These are phyloP conservation scores for Bagarius yarrelli DNA, from an alignment of 2,113 vertebrate genomes.

Conservation along the genomic window DNA sequence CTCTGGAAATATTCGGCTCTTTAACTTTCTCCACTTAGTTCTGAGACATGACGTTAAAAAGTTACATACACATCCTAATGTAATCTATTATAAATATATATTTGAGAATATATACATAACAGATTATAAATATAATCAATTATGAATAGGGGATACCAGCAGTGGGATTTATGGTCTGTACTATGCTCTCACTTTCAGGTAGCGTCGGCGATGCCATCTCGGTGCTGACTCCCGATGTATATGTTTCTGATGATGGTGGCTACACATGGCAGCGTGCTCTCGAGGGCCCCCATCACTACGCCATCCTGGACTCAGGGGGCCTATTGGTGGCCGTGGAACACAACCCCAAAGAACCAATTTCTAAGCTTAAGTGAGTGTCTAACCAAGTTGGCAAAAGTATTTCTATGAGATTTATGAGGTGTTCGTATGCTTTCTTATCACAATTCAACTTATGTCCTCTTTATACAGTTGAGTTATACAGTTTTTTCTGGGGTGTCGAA, in stretches of 20 bases:
- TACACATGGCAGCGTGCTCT: slow-evolving; percentile 86
- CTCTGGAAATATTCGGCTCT: no score
- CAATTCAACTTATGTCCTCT: not conserved
- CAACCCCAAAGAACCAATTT: slow-evolving; percentile 70
- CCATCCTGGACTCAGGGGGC: slow-evolving; percentile 90
- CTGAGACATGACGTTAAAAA: not conserved
- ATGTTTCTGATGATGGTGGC: slow-evolving; percentile 89
- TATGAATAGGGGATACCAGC: not conserved
- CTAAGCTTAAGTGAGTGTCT: slow-evolving; percentile 79
- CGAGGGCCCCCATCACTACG: slow-evolving; percentile 86
- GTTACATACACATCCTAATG: not conserved
- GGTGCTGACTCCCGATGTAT: slow-evolving; percentile 82
- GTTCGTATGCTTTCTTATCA: not conserved
- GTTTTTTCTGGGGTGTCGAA: no score
- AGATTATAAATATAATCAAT: no score
- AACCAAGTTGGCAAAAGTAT: not conserved
- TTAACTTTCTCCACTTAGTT: not conserved
- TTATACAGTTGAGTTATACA: no score
- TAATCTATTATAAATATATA: not conserved
- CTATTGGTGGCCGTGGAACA: slow-evolving; percentile 88
- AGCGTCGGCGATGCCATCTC: slow-evolving; percentile 86
- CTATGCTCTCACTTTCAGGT: slow-evolving; percentile 64
- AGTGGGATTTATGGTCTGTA: not conserved
- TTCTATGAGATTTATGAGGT: not conserved
- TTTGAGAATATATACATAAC: no score